phyloP scores from a whole-genome alignment of 35 echinoderm and acorn worm species.

The Anneissia japonica region DNA sequence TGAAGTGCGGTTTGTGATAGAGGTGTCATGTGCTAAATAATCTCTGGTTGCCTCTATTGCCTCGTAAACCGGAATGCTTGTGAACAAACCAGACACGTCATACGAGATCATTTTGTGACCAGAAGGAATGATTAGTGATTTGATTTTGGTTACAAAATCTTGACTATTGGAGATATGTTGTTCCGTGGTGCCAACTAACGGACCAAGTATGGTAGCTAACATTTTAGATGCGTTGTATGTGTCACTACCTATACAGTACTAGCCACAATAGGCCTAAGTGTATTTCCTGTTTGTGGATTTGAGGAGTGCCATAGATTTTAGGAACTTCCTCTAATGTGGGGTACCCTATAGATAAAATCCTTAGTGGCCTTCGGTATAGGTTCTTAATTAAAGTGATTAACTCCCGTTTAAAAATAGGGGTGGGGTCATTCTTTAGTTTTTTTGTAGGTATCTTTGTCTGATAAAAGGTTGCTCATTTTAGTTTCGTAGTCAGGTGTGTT shows the following conservation, averaged over 20 bases:
- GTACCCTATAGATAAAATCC: too few species aligned
- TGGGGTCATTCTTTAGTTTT: too few species aligned
- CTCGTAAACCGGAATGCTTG: too few species aligned
- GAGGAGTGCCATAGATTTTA: constrained; percentile 20
- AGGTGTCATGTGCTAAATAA: too few species aligned
- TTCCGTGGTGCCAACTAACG: constrained; percentile 19
- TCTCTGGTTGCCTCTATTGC: too few species aligned
- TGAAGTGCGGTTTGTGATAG: too few species aligned
- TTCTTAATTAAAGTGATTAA: too few species aligned
- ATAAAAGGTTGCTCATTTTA: too few species aligned
- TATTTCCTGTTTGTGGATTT: constrained; percentile 30
- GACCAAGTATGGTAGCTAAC: constrained; percentile 22
- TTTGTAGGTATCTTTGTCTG: too few species aligned
- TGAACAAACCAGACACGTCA: constrained; percentile 23
- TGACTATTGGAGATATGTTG: constrained; percentile 39
- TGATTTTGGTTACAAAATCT: constrained; percentile 30
- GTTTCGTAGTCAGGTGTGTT: too few species aligned
- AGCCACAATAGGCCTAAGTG: constrained; percentile 20
- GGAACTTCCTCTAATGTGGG: constrained; percentile 21
- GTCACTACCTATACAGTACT: constrained; percentile 11
- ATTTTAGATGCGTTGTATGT: constrained; percentile 39
- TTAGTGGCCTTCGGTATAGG: too few species aligned
- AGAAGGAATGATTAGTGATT: constrained; percentile 16
- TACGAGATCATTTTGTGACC: constrained; percentile 41
- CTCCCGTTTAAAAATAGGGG: too few species aligned